phyloP scores from a whole-genome alignment of 2,113 vertebrate species.

The Monopterus albus region DNA sequence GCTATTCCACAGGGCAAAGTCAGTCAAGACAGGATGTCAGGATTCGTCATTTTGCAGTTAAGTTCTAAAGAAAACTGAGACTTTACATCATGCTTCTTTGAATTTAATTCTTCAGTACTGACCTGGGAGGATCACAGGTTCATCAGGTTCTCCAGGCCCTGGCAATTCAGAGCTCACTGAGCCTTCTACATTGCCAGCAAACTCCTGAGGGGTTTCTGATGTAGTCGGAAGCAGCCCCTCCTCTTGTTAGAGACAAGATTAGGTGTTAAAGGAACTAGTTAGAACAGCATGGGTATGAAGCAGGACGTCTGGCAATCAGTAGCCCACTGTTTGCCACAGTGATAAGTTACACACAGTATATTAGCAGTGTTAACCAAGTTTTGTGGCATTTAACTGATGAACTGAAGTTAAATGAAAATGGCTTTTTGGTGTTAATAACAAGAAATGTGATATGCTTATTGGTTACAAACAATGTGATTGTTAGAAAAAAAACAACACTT shows the following conservation, averaged over 20 bases:
- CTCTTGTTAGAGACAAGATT: conserved; percentile 86
- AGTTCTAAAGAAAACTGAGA: neutral
- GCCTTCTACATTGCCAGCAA: conserved; percentile 69
- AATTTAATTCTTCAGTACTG: conserved; percentile 61
- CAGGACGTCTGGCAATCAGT: conserved; percentile 65
- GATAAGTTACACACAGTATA: conserved; percentile 35
- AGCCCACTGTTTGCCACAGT: conserved; percentile 62
- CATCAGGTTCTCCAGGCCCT: conserved; percentile 62
- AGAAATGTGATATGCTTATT: conserved; percentile 24
- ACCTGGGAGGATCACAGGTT: conserved; percentile 75
- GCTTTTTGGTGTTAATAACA: conserved; percentile 45
- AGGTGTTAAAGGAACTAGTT: conserved; percentile 80
- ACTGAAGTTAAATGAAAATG: conserved; percentile 61
- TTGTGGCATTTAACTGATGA: conserved; percentile 62
- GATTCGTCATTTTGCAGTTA: neutral
- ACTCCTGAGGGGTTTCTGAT: conserved; percentile 78
- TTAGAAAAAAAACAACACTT: conserved; percentile 26
- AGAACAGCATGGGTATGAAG: conserved; percentile 57
- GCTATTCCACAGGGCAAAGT: neutral
- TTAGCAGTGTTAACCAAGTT: conserved; percentile 52
- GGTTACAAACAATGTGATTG: neutral
- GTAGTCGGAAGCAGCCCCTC: conserved; percentile 76
- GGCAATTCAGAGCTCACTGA: conserved; percentile 72
- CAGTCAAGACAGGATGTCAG: neutral
- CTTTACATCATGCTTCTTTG: conserved; percentile 1